Conservation (phyloP, 2,113 vertebrate genomes). For the Leuciscus idus region DNA sequence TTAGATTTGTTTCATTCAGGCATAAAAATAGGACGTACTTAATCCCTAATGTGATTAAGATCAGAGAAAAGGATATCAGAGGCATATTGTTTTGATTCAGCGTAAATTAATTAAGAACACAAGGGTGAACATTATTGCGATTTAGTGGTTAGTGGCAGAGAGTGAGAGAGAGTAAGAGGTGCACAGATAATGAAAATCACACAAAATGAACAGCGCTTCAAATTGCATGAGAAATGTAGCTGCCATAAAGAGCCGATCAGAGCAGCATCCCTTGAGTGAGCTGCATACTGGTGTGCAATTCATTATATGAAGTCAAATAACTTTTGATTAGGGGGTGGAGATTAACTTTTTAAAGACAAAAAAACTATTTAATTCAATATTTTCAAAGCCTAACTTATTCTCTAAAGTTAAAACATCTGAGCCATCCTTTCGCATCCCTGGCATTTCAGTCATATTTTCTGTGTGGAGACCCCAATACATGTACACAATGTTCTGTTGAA, state of each 20-base stretch:
- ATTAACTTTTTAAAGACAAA: background rate
- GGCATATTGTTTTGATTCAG: slow-evolving; percentile 11
- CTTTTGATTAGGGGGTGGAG: too few species aligned
- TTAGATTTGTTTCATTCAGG: background rate
- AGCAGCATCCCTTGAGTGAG: background rate
- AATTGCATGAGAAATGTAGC: slow-evolving; percentile 18
- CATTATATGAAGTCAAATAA: background rate
- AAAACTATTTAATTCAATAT: too few species aligned
- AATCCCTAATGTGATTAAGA: slow-evolving; percentile 35
- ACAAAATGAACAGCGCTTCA: background rate
- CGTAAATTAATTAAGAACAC: slow-evolving; percentile 10
- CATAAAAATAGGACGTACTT: background rate
- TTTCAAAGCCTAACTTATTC: too few species aligned
- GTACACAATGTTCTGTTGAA: background rate
- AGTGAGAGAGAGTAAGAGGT: background rate
- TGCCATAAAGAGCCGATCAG: slow-evolving; percentile 18
- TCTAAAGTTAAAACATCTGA: background rate
- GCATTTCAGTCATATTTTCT: background rate
- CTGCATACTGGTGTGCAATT: background rate
- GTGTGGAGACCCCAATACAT: background rate
- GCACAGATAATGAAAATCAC: slow-evolving; percentile 10
- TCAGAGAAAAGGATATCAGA: slow-evolving; percentile 17
- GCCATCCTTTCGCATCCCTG: background rate
- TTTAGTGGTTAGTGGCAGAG: background rate
- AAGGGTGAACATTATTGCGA: slow-evolving; percentile 1